phyloP scores from a whole-genome alignment of 2,888 invertebrate species.

The Oasisia sp. region DNA sequence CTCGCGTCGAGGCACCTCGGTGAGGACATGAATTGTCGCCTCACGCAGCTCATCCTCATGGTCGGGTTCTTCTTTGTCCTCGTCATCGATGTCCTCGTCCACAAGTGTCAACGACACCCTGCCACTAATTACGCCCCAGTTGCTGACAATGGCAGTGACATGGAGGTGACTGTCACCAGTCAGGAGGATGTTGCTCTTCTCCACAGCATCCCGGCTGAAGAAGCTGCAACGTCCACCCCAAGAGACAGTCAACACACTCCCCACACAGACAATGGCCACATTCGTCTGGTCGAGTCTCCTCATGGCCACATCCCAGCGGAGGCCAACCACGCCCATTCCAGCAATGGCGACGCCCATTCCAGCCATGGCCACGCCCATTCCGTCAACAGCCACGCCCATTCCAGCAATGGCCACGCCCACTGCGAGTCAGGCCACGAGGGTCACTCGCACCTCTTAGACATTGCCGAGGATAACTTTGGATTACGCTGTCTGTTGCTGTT shows the following conservation, averaged over 20 bases:
- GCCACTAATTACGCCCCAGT: neutral
- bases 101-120: slow-evolving; percentile 28
- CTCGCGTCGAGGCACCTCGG: slow-evolving; percentile 48
- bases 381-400: neutral
- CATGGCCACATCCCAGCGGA: neutral
- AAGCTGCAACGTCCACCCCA: neutral
- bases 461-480: slow-evolving; percentile 34
- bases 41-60: slow-evolving; percentile 45
- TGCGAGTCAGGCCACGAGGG: slow-evolving; percentile 34
- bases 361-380: neutral
- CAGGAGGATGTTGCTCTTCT: neutral
- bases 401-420: slow-evolving; percentile 25
- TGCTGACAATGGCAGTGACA: neutral
- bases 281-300: too few relatives aligned
- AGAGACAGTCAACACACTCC: slow-evolving; percentile 17
- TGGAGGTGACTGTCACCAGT: neutral
- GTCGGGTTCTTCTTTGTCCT: slow-evolving; percentile 60
- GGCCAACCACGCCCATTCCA: neutral
- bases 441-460: slow-evolving; percentile 37
- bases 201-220: neutral
- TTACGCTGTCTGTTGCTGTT: slow-evolving; percentile 55
- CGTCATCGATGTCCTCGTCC: slow-evolving; percentile 54
- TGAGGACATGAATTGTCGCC: slow-evolving; percentile 45
- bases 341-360: neutral
- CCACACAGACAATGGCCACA: neutral